Base-by-base conservation (phyloP, 35 echinoderm and acorn worm genomes). In the Acanthaster planci region DNA sequence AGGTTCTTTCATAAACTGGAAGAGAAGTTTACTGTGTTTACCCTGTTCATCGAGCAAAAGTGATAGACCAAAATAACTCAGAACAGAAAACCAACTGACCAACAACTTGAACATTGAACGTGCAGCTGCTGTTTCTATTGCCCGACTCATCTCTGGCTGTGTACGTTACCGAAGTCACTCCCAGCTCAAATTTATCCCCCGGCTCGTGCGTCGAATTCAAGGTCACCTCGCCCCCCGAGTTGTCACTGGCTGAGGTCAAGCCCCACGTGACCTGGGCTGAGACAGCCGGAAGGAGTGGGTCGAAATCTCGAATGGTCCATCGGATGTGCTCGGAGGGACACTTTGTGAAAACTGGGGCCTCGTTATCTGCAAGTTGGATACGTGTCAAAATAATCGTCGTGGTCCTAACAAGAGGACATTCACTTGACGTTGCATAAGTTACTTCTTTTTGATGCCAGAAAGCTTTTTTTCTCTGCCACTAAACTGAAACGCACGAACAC, bases 11-110 rank as follows among this genome's bases (percentile, higher is more conserved):
- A n/a, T n/a, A n/a, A n/a, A n/a, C n/a, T n/a, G n/a, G n/a, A n/a
- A n/a, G n/a, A n/a, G n/a, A n/a, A n/a, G n/a, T n/a, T n/a, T n/a
- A n/a, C n/a, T n/a, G n/a, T n/a, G n/a, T n/a, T n/a, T n/a, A n/a
- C n/a, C n/a, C n/a, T n/a, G n/a, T n/a, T n/a, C n/a, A n/a, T n/a
- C n/a, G n/a, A n/a, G n/a, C n/a, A n/a, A n/a, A n/a, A n/a, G n/a
- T n/a, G n/a, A n/a, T n/a, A n/a, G n/a, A n/a, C n/a, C n/a, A n/a
- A n/a, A n/a, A n/a, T n/a, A n/a, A n/a, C n/a, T n/a, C n/a, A n/a
- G n/a, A n/a, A n/a, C n/a, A n/a, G n/a, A n/a, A n/a, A 22, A 67
- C 60, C 9, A 1, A 72, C 64, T 72, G n/a, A 72, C 64, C 64
- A 4, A 72, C 34, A 26, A 72, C 64, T 29, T 72, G 23, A 10